Percentiles rank a stretch among this genome's conserved stretches.
Conservation (phyloP, 2,888 invertebrate species). For the Eupelmus urozonus region DNA sequence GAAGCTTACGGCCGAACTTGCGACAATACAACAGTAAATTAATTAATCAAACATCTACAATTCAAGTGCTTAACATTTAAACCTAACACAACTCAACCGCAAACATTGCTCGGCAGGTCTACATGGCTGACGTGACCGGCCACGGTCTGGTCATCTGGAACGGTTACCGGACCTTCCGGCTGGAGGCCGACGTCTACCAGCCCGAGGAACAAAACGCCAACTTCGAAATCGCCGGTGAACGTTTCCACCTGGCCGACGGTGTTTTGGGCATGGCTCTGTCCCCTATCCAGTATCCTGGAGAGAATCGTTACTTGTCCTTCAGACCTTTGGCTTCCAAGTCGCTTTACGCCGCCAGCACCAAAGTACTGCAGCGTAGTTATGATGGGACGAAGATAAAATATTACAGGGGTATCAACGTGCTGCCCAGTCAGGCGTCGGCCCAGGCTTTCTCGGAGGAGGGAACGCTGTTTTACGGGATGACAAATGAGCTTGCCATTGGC, state of each 20-base stretch:
- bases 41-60: no score
- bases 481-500: conserved; percentile 70
- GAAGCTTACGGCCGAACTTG: conserved; percentile 60
- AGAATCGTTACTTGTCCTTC: conserved; percentile 60
- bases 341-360: conserved; percentile 53
- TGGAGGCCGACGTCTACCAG: conserved; percentile 61
- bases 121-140: conserved; percentile 64
- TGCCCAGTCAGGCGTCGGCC: conserved; percentile 61
- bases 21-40: conserved; percentile 59
- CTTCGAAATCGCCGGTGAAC: conserved; percentile 77
- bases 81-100: no score
- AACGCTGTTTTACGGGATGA: conserved; percentile 73
- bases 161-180: conserved; percentile 58
- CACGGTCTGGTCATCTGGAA: conserved; percentile 61
- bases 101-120: conserved; percentile 56
- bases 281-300: conserved; percentile 68
- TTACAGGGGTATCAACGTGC: conserved; percentile 50
- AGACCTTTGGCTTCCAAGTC: conserved; percentile 65
- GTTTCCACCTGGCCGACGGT: conserved; percentile 84
- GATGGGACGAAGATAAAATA: conserved; percentile 51
- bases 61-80: not conserved
- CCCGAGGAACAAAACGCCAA: conserved; percentile 54
- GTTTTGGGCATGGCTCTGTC: conserved; percentile 83
- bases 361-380: conserved; percentile 50
- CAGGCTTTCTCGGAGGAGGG: conserved; percentile 63